Evolutionary conservation across 2,113 vertebrate species (phyloP).

Genomic region (Neolamprologus sp.): DNA sequence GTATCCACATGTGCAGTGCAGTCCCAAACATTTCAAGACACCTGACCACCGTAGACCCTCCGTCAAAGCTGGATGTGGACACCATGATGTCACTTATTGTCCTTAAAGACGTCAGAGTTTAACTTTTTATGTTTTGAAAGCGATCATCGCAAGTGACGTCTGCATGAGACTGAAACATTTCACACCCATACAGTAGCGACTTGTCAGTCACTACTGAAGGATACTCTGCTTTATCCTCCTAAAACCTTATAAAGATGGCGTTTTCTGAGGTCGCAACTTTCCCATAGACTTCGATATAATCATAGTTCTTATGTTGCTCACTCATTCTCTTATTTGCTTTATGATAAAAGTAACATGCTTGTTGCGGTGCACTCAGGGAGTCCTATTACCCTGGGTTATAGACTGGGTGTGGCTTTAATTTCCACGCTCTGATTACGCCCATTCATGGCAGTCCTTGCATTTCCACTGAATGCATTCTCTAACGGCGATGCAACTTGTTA

Average conservation of each 20-base stretch:
- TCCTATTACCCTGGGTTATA: neutral
- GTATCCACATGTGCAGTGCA: too few relatives aligned
- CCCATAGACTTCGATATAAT: neutral
- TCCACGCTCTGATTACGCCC: neutral
- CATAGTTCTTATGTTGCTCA: neutral
- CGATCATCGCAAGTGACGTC: rapidly evolving
- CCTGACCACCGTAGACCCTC: rapidly evolving
- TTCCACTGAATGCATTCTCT: neutral
- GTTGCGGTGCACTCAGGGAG: neutral
- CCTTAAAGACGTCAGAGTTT: neutral
- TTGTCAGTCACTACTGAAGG: neutral
- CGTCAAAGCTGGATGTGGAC: neutral
- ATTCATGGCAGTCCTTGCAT: neutral
- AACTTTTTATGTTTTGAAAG: neutral
- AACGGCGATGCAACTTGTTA: neutral
- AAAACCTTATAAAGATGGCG: neutral
- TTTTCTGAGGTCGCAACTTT: neutral
- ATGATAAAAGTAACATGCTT: neutral
- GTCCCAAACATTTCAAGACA: neutral
- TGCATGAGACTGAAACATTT: rapidly evolving
- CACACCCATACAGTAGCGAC: neutral
- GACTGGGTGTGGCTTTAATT: neutral
- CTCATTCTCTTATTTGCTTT: neutral
- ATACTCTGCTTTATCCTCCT: neutral
- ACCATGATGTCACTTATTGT: neutral